phyloP scores from a whole-genome alignment of 2,113 vertebrate genomes.

The Chlamydotis undulata region DNA sequence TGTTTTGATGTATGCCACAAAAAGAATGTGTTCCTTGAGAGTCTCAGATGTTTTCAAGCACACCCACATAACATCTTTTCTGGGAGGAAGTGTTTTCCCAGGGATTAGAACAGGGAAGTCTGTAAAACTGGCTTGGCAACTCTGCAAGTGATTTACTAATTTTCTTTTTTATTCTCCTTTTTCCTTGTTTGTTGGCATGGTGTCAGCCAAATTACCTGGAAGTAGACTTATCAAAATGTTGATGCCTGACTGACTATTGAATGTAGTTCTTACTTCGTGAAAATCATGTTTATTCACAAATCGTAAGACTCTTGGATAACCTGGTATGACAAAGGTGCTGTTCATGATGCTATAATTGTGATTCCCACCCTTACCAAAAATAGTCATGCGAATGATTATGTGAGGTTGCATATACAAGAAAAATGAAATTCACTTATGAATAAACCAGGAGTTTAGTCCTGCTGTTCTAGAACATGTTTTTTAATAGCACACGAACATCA shows the following conservation, averaged over 20 bases:
- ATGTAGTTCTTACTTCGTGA: neutral
- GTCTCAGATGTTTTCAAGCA: conserved; percentile 56
- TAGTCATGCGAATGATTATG: neutral
- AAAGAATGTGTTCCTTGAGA: conserved; percentile 53
- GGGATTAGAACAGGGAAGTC: neutral
- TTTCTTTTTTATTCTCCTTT: neutral
- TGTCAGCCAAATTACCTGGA: neutral
- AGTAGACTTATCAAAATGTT: neutral
- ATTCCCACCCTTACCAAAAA: neutral
- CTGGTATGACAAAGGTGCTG: neutral
- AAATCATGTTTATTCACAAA: neutral
- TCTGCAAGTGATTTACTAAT: neutral
- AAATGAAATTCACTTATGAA: neutral
- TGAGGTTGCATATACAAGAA: neutral
- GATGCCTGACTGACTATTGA: neutral
- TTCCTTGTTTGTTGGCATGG: neutral
- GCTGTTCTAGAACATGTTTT: neutral
- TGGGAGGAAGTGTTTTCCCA: conserved; percentile 53
- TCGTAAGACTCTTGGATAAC: neutral
- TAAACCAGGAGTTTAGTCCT: neutral
- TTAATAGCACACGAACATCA: neutral
- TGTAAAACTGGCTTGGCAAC: neutral
- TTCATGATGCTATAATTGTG: neutral
- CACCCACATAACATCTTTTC: conserved; percentile 58
- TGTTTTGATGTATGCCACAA: neutral